Evolutionary conservation across 2,113 vertebrate genomes (phyloP), one percentile per base, ranked within the genome.

Genomic region (Ammospiza nelsoni): DNA sequence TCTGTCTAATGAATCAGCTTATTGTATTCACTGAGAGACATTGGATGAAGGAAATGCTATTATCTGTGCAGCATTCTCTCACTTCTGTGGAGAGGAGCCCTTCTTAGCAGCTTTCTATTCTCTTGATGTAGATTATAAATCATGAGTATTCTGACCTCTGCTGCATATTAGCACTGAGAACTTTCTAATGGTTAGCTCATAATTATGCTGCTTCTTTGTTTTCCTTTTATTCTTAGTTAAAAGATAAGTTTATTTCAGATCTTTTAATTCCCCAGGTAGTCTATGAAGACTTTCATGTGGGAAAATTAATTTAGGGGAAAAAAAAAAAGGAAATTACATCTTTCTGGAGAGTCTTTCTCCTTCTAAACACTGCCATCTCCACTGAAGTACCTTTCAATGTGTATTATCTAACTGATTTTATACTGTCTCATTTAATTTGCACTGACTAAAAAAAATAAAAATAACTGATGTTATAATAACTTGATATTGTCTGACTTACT

Each of bases 1-100:
- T 94, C 86, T 92, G 66, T 75, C 61, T 92, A 87, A 93, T 92
- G 59, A 72, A 84, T 93, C 58, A 83, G 54, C 62, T 94, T 63
- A 87, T 91, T 96, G 44, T 91, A 51, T 59, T 94, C 79, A 57
- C 46, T 79, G 66, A 86, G 88, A 95, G 49, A 84, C 62, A 87
- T 71, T 39, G 2, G 1, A 39, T 73, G 92, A 95, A 85, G 90
- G 75, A 88, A 93, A 95, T 82, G 92, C 25, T 90, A 39, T 95
- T 96, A 96, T 49, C 87, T 86, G 43, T 62, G 84, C 54, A 57
- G 51, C 21, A 21, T 84, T 58, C 72, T 82, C 46, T 48, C 54
- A 35, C 39, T 87, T 41, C 49, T 83, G 46, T 71, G 61, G 65
- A 92, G 29, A 92, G 35, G 9, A 84, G 41, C 12, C 13, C 55